Evolutionary conservation across 2,113 vertebrate species (phyloP), one percentile per base, ranked within the genome.

Genomic region (Mirounga angustirostris): DNA sequence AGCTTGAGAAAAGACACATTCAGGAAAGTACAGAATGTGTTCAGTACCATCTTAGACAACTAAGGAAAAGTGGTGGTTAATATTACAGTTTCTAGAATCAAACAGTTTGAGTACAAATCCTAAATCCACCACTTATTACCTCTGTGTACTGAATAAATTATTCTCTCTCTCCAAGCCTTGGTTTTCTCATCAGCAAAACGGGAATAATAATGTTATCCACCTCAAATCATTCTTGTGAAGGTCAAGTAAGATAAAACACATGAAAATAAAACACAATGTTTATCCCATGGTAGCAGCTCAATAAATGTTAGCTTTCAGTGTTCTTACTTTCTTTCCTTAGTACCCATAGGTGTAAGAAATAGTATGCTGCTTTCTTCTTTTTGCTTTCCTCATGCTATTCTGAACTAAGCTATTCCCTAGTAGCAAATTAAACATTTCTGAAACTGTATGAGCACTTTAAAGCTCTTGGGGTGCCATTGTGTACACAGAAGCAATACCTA

Each of bases 401-500:
- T 80, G 69, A 94, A 92, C 89, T 88, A 76, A 96, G 79, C 61
- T 76, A 84, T 83, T 96, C 96, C 79, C 86, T 95, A 33, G 97
- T 89, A 96, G 89, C 80, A 92, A 96, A 96, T 94, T 94, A 91
- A 97, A 93, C 94, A 94, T 92, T 97, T 97, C 95, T 95, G 86
- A 94, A 96, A 76, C 69, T 73, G 95, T 83, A 50, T 69, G 96
- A 95, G 54, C 76, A 81, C 93, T 98, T 97, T 85, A 95, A 92
- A 97, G 88, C 97, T 98, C 97, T 97, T 67, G 84, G 96, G 89
- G 93, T 84, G 88, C 95, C 91, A 97, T 86, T 98, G 97, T 97
- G 73, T 95, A 97, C 79, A 89, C 82, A 97, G 96, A 95, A 98
- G 96, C 90, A 97, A 92, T 85, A 94, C 76, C 91, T 98, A 98